phyloP scores from a whole-genome alignment of 2,113 vertebrate species.

The Pao palembangensis region DNA sequence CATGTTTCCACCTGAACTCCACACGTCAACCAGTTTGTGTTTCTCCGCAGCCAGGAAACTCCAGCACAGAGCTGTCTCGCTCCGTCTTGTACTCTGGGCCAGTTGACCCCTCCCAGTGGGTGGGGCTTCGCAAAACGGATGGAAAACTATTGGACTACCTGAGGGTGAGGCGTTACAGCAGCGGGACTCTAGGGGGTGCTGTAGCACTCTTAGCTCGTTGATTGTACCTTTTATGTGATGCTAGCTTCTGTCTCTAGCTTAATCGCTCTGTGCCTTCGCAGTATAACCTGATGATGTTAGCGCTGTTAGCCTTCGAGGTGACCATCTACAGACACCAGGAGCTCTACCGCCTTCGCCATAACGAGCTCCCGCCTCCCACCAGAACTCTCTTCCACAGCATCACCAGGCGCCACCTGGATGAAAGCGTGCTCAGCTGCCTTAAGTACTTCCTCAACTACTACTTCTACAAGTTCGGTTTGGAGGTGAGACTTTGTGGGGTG shows the following conservation, averaged over 20 bases:
- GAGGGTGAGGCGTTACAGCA: constrained; percentile 74
- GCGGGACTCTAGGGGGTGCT: not conserved
- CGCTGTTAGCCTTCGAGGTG: constrained; percentile 90
- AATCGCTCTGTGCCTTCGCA: constrained; percentile 16
- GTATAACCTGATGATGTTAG: constrained; percentile 86
- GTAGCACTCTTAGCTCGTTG: constrained; percentile 82
- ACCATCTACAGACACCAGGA: constrained; percentile 92
- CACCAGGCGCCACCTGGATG: constrained; percentile 86
- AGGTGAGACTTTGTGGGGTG: constrained; percentile 70
- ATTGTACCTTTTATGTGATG: not conserved
- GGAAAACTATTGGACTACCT: constrained; percentile 84
- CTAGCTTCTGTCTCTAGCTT: not conserved
- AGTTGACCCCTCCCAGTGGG: constrained; percentile 89
- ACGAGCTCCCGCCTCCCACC: constrained; percentile 80
- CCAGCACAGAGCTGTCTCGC: constrained; percentile 68
- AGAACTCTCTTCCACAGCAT: constrained; percentile 90
- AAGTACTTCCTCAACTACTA: constrained; percentile 96
- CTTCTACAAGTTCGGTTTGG: constrained; percentile 96
- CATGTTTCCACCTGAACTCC: too few species aligned
- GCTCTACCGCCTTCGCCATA: constrained; percentile 84
- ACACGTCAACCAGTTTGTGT: too few species aligned
- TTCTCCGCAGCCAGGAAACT: constrained; percentile 55
- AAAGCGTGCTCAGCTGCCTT: constrained; percentile 83
- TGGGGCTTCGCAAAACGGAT: constrained; percentile 82
- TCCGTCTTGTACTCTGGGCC: constrained; percentile 83